Evolutionary conservation across 2,797 vertebrate genomes (phyloP), one percentile per base, ranked within the genome.

Genomic region (Intellagama lesueurii): DNA sequence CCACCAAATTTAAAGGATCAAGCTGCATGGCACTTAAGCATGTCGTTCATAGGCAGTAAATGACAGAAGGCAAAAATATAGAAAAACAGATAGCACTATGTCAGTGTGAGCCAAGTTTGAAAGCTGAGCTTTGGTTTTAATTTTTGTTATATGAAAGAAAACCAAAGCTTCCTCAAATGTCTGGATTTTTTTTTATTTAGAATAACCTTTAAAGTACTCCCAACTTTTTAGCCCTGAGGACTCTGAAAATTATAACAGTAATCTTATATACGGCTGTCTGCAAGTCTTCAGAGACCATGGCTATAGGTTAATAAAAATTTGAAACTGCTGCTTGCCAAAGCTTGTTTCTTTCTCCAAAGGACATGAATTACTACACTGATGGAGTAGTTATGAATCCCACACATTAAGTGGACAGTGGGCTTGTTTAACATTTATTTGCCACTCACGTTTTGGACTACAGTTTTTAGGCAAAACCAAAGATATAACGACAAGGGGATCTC

Each of bases 151-250:
- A 95, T 89, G 93, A 96, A 96, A 95, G 95, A 93, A 95, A 95
- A 96, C 90, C 91, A 91, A 91, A 93, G 91, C 91, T 92, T 83
- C 68, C 22, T 85, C 64, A 81, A 14, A 32, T 94, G 90, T 88
- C 82, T 87, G 68, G 5, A 75, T 91, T 90, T 88, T 90, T 92
- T 90, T 92, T 91, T 69, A 92, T 92, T 94, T 95, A 94, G 91
- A 89, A 95, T 96, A 96, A 96, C 94, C 95, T 97, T 96, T 96
- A 95, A 96, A 96, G 22, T 87, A 96, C 95, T 94, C 92, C 85
- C 92, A 88, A 93, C 95, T 83, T 93, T 93, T 91, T 94, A 92
- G 89, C 94, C 94, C 92, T 80, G 83, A 93, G 94, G 96, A 95
- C 89, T 86, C 92, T 86, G 92, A 95, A 96, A 96, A 96, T 97